These are phyloP conservation scores for Hyposmocoma kahamanoa DNA, from an alignment of 1,140 invertebrate species.

Conservation along the genomic window DNA sequence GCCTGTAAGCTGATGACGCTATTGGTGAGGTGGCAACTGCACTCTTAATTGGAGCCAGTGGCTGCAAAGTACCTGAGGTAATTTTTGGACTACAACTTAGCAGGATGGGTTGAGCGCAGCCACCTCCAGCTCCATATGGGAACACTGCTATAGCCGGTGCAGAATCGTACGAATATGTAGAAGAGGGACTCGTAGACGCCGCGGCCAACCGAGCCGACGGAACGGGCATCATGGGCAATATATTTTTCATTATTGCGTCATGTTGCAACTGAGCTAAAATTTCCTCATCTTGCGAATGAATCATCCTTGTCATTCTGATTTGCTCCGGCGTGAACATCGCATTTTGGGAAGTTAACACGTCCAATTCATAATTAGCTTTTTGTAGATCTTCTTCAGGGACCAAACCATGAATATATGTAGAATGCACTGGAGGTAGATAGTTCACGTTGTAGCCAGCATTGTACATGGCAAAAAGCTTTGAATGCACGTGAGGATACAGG, in stretches of 20 bases:
- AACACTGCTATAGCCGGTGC: constrained; percentile 7
- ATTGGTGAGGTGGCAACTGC: no score
- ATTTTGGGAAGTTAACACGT: not conserved
- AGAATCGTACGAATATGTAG: not conserved
- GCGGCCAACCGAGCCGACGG: constrained; percentile 22
- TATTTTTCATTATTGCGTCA: constrained; percentile 45
- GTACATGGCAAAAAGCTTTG: not conserved
- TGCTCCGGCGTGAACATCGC: not conserved
- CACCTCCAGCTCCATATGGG: constrained; percentile 6
- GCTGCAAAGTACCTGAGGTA: constrained; percentile 13
- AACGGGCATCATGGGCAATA: constrained; percentile 46
- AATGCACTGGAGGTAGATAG: constrained; percentile 13
- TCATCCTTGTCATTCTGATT: not conserved
- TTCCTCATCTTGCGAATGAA: constrained; percentile 21
- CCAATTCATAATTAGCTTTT: not conserved
- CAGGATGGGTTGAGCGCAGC: constrained; percentile 26
- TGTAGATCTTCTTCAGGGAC: not conserved
- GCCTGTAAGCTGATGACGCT: not conserved
- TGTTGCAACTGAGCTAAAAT: constrained; percentile 32
- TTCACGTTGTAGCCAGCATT: not conserved
- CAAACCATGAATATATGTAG: constrained; percentile 8
- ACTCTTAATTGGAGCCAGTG: not conserved
- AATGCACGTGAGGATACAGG: not conserved
- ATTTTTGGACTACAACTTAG: constrained; percentile 32
- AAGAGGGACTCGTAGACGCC: not conserved